A percentile compares a stretch with the other conserved stretches of the same genome.
These are phyloP conservation scores for Calyptommatus sinebrachiatus DNA, from an alignment of 2,113 vertebrate genomes.

Conservation along the genomic window DNA sequence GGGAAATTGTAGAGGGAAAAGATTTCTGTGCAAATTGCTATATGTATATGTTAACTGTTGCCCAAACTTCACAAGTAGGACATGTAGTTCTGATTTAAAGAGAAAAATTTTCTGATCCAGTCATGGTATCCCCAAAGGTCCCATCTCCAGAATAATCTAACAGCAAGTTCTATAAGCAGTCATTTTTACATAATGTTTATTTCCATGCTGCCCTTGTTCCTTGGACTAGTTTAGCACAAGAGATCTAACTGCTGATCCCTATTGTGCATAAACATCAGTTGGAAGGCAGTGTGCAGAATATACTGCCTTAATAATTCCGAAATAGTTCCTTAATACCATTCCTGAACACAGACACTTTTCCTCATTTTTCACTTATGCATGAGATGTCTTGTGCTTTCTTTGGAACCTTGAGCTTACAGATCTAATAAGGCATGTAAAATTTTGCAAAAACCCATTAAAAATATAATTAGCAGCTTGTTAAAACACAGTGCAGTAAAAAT, in stretches of 20 bases:
- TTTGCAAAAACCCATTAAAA: slow-evolving; percentile 17
- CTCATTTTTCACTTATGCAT: slow-evolving; percentile 16
- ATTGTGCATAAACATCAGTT: background rate
- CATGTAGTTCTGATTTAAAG: background rate
- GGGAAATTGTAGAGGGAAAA: background rate
- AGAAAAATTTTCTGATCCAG: background rate
- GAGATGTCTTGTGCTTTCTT: background rate
- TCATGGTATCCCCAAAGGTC: background rate
- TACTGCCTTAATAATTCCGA: background rate
- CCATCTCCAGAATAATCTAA: background rate
- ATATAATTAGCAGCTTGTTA: slow-evolving; percentile 37
- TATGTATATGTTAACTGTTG: background rate
- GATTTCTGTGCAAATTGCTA: background rate
- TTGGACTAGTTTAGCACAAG: background rate
- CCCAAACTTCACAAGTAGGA: background rate
- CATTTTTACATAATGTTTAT: background rate
- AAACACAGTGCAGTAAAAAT: slow-evolving; percentile 25
- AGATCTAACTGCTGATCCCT: background rate
- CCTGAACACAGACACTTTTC: background rate
- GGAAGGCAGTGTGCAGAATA: background rate
- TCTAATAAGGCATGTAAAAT: slow-evolving; percentile 20
- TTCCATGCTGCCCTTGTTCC: background rate
- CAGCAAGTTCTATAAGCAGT: background rate
- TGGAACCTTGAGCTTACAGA: slow-evolving; percentile 1
- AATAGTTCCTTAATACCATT: too few relatives aligned